Percentiles rank a stretch among this genome's conserved stretches.
phyloP scores from a whole-genome alignment of 2,113 vertebrate genomes.

The Tragelaphus strepsiceros region DNA sequence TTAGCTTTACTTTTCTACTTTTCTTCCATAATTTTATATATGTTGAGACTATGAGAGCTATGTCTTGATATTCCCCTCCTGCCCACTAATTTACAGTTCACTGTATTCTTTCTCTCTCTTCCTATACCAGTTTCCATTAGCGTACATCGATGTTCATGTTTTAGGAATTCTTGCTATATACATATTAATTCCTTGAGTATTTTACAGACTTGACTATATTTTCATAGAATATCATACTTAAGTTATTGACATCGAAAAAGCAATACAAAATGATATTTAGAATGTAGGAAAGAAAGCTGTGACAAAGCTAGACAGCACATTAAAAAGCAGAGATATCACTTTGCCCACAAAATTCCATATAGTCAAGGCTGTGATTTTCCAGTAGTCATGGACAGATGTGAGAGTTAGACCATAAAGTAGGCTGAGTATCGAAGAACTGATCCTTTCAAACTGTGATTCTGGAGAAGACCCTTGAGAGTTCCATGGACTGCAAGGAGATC shows the following conservation, averaged over 20 bases:
- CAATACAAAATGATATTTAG: background rate
- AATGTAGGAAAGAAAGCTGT: background rate
- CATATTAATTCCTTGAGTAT: background rate
- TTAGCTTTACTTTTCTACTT: background rate
- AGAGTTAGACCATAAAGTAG: background rate
- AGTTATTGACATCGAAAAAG: background rate
- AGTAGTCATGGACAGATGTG: background rate
- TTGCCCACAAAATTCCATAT: background rate
- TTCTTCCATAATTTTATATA: background rate
- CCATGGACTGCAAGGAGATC: background rate
- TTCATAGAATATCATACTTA: background rate
- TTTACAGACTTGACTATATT: background rate
- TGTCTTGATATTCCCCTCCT: background rate
- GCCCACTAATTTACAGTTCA: fast-evolving
- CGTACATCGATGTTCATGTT: background rate
- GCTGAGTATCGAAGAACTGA: background rate
- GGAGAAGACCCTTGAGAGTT: background rate
- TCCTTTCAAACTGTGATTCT: background rate
- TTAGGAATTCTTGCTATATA: background rate
- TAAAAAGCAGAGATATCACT: background rate
- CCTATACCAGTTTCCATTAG: background rate
- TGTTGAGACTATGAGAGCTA: background rate
- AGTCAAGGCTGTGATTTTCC: background rate
- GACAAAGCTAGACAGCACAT: background rate
- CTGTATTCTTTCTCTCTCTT: background rate